Percentiles rank a stretch among this genome's conserved stretches.
Conservation (phyloP, 1,140 invertebrate species). For the Drosophila tristis region DNA sequence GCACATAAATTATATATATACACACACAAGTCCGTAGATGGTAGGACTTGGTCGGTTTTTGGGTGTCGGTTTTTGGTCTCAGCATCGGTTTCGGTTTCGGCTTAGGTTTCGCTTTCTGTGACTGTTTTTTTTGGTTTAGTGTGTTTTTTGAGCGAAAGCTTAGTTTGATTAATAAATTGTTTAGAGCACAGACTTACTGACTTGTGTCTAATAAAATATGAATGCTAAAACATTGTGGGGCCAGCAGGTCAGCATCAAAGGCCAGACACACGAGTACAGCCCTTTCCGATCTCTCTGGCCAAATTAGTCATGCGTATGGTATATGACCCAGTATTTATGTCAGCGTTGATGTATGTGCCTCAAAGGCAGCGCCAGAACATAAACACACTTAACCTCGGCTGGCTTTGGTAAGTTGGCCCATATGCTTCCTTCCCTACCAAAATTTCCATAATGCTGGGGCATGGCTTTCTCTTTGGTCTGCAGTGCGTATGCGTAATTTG, state of each 20-base stretch:
- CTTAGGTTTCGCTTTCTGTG: constrained; percentile 11
- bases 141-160: constrained; percentile 21
- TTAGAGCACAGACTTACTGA: constrained; percentile 75
- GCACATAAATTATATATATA: constrained; percentile 73
- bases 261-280: constrained; percentile 33
- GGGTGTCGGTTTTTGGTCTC: constrained; percentile 8
- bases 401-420: constrained; percentile 61
- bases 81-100: neutral
- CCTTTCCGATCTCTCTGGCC: constrained; percentile 4
- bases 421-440: constrained; percentile 40
- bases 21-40: constrained; percentile 25
- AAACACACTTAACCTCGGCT: constrained; percentile 68
- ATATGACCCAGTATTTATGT: constrained; percentile 72
- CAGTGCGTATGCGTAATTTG: constrained; percentile 72
- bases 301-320: constrained; percentile 77
- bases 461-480: constrained; percentile 25
- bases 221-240: constrained; percentile 69
- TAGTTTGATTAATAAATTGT: constrained; percentile 78
- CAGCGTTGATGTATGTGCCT: constrained; percentile 61
- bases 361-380: constrained; percentile 34
- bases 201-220: constrained; percentile 80
- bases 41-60: constrained; percentile 12
- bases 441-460: constrained; percentile 45
- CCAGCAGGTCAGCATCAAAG: constrained; percentile 56
- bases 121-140: constrained; percentile 12